Conservation (phyloP, 2,113 vertebrate genomes). For the Scomber colias region DNA sequence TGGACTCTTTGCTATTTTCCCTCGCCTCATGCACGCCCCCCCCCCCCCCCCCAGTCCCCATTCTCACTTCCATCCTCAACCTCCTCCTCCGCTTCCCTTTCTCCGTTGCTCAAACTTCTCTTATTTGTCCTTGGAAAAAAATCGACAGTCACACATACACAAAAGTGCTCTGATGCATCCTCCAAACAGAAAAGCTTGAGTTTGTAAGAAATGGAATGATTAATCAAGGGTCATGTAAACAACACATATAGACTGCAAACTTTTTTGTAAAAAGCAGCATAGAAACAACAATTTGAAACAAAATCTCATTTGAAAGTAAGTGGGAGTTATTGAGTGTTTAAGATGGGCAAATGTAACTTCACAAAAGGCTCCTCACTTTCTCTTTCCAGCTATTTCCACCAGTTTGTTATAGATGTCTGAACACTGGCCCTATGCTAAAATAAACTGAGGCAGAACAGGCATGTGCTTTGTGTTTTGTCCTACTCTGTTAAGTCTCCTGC, state of each 20-base stretch:
- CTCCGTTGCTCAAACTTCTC: conserved; percentile 13
- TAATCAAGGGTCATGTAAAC: background rate
- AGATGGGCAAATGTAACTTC: background rate
- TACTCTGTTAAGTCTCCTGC: conserved; percentile 46
- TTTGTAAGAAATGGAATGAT: background rate
- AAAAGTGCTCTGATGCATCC: background rate
- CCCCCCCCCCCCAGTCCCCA: background rate
- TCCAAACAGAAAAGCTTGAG: background rate
- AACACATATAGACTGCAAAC: background rate
- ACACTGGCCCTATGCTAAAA: conserved; percentile 14
- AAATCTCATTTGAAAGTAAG: conserved; percentile 5
- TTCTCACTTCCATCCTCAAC: background rate
- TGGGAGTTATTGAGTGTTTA: background rate
- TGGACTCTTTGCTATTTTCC: conserved; percentile 40
- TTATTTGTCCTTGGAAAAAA: conserved; percentile 34
- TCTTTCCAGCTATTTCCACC: conserved; percentile 4
- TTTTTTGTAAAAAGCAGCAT: conserved; percentile 9
- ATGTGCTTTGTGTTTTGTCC: conserved; percentile 10
- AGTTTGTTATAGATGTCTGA: conserved; percentile 8
- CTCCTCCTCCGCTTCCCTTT: background rate
- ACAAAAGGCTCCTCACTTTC: background rate
- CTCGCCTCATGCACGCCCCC: background rate
- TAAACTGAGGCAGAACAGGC: background rate
- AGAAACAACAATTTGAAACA: background rate
- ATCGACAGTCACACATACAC: background rate